phyloP scores from a whole-genome alignment of 2,113 vertebrate genomes.

The Cyphomyrus plagiostoma region DNA sequence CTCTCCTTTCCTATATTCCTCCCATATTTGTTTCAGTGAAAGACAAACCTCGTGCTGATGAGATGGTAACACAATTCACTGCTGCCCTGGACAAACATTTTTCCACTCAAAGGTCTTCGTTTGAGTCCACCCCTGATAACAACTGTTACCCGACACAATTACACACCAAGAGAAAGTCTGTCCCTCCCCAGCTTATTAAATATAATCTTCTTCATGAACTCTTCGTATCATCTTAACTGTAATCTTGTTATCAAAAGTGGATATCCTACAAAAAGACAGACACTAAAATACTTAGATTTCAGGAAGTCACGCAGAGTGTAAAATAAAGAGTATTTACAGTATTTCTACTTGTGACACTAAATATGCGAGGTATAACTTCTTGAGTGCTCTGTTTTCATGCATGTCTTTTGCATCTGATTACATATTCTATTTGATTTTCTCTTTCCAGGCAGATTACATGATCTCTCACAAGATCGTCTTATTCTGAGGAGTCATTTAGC shows the following conservation, averaged over 20 bases:
- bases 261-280: not conserved
- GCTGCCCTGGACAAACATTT: not conserved
- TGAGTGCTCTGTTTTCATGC: not conserved
- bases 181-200: not conserved
- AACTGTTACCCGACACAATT: not conserved
- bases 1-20: not conserved
- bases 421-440: not conserved
- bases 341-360: not conserved
- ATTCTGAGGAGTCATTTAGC: not conserved
- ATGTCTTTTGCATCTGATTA: not conserved
- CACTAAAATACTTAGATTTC: not conserved
- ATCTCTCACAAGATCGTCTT: not conserved
- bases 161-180: not conserved
- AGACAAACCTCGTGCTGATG: conserved; percentile 4
- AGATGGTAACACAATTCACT: not conserved
- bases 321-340: not conserved
- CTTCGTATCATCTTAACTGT: not conserved
- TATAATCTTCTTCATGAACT: not conserved
- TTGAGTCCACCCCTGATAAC: not conserved
- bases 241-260: not conserved
- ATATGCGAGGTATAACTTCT: not conserved
- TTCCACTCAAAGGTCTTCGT: not conserved
- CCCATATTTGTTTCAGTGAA: not conserved
- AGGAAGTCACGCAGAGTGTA: not conserved
- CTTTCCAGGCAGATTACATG: not conserved